These are phyloP conservation scores for Sebastes hopkinsi DNA, from an alignment of 2,797 vertebrate genomes.

Conservation along the genomic window DNA sequence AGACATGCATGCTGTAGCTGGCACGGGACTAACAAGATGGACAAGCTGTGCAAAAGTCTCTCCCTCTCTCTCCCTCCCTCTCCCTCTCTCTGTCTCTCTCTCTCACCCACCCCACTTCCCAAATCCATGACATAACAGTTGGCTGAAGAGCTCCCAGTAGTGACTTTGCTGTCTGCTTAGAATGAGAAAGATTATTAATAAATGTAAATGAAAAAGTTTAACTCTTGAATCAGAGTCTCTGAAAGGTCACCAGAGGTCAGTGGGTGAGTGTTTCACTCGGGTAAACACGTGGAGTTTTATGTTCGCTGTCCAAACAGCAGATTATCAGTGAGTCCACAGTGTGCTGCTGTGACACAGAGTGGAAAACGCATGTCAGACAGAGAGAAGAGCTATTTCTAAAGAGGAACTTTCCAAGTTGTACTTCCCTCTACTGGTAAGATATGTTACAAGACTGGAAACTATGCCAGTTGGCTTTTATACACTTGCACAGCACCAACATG, in stretches of 20 bases:
- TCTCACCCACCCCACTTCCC: slow-evolving; percentile 41
- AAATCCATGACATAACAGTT: slow-evolving; percentile 73
- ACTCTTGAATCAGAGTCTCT: slow-evolving; percentile 1
- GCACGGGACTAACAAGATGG: slow-evolving; percentile 63
- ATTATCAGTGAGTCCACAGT: slow-evolving; percentile 25
- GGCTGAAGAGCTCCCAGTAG: slow-evolving; percentile 39
- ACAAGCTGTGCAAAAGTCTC: slow-evolving; percentile 56
- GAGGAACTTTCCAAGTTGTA: slow-evolving; percentile 48
- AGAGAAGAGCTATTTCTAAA: slow-evolving; percentile 57
- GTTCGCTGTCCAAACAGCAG: slow-evolving; percentile 28
- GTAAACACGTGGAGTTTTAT: slow-evolving; percentile 30
- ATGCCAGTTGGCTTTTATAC: not conserved
- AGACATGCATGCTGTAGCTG: slow-evolving; percentile 65
- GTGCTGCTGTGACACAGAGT: slow-evolving; percentile 32
- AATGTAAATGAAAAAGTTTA: not conserved
- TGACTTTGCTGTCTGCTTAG: slow-evolving; percentile 45
- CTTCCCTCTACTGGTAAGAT: slow-evolving; percentile 64
- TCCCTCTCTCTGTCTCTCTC: slow-evolving; percentile 13
- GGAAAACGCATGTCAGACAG: slow-evolving; percentile 58
- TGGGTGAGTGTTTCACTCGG: not conserved
- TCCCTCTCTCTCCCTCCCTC: slow-evolving; percentile 21
- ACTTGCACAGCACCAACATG: not conserved
- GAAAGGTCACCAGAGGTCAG: slow-evolving; percentile 13
- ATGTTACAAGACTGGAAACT: slow-evolving; percentile 7
- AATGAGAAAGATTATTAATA: not conserved